A percentile compares a stretch with the other conserved stretches of the same genome.
These are phyloP conservation scores for Porites australiensis DNA, from an alignment of 64 coral and sea anemone genomes.

Conservation along the genomic window DNA sequence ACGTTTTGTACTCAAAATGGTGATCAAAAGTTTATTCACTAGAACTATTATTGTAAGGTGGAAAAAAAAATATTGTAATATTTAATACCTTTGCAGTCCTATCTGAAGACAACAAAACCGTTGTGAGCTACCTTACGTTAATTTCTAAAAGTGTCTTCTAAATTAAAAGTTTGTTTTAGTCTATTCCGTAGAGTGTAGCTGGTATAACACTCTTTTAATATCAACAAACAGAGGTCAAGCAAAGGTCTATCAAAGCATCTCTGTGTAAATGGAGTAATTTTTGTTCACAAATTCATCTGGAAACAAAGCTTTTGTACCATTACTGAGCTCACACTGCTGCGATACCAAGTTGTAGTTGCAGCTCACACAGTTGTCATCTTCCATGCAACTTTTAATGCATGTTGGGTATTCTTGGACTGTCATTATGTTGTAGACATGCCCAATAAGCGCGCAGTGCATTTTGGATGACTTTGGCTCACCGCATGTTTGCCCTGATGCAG, in stretches of 20 bases:
- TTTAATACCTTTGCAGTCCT: too few species aligned
- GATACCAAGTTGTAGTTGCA: conserved; percentile 4
- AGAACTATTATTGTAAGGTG: too few species aligned
- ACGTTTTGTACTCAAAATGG: too few species aligned
- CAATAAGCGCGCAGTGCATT: conserved; percentile 6
- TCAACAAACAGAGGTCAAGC: too few species aligned
- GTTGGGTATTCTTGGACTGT: not conserved
- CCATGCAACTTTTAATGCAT: not conserved
- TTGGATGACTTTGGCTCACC: not conserved
- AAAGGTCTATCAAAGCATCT: not conserved
- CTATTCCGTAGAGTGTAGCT: too few species aligned
- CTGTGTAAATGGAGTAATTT: conserved; percentile 12
- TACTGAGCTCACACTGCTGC: not conserved
- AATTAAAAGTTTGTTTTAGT: too few species aligned
- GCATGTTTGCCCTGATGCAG: not conserved
- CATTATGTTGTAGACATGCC: not conserved
- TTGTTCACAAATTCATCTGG: not conserved
- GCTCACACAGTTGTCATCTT: not conserved
- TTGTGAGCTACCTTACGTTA: too few species aligned
- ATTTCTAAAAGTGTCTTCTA: too few species aligned
- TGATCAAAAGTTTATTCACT: too few species aligned
- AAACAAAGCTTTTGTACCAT: not conserved
- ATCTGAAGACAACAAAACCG: too few species aligned
- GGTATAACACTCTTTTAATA: too few species aligned
- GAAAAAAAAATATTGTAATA: too few species aligned